phyloP scores from a whole-genome alignment of 2,888 invertebrate genomes.

The Drosophila testacea region DNA sequence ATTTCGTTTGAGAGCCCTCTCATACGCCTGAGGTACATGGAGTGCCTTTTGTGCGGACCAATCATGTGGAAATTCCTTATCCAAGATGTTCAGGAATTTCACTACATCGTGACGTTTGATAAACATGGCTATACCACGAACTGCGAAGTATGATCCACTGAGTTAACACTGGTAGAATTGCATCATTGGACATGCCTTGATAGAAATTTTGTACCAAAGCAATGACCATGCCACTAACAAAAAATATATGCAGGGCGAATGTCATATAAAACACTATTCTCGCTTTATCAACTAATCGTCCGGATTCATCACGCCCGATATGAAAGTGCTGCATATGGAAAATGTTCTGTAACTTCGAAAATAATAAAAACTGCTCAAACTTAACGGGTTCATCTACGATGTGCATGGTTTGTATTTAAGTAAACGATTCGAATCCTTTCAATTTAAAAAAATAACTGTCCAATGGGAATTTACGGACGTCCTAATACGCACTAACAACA shows the following conservation, averaged over 20 bases:
- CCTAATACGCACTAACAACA: slow-evolving; percentile 27
- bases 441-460: slow-evolving; percentile 12
- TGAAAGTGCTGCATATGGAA: slow-evolving; percentile 34
- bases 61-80: too few relatives aligned
- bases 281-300: slow-evolving; percentile 28
- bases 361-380: slow-evolving; percentile 54
- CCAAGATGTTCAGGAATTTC: too few relatives aligned
- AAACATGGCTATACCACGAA: slow-evolving; percentile 50
- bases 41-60: too few relatives aligned
- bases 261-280: slow-evolving; percentile 15
- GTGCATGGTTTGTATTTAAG: slow-evolving; percentile 4
- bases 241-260: neutral
- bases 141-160: slow-evolving; percentile 15
- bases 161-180: slow-evolving; percentile 23
- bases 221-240: slow-evolving; percentile 9
- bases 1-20: too few relatives aligned
- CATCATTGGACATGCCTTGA: slow-evolving; percentile 4
- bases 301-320: slow-evolving; percentile 40
- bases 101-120: too few relatives aligned
- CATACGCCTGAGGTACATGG: too few relatives aligned
- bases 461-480: too few relatives aligned
- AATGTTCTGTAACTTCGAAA: slow-evolving; percentile 23
- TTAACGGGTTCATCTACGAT: slow-evolving; percentile 8
- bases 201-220: slow-evolving; percentile 12
- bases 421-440: neutral